Evolutionary conservation across 2,797 vertebrate genomes (phyloP).

Genomic region (Lacerta viridis): DNA sequence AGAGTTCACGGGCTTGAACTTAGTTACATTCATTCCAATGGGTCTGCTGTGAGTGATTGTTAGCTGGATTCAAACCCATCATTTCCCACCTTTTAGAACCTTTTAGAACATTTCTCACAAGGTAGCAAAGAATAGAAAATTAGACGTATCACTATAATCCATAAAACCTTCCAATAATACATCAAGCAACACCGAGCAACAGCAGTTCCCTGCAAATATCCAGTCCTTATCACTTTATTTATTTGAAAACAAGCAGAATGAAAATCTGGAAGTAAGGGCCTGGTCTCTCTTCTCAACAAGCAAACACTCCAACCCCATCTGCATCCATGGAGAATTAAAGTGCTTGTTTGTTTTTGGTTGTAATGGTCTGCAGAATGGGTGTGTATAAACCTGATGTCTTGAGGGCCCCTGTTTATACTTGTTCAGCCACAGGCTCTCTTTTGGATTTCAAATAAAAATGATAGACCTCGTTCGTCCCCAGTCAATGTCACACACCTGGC

Average conservation of each 20-base stretch:
- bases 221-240: neutral
- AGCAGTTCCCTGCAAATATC: neutral
- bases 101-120: too few species aligned
- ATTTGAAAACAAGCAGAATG: neutral
- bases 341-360: neutral
- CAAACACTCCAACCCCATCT: neutral
- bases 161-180: too few species aligned
- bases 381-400: neutral
- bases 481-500: neutral
- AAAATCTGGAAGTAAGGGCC: neutral
- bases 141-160: too few species aligned
- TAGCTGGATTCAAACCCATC: too few species aligned
- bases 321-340: neutral
- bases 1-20: too few species aligned
- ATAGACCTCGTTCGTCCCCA: neutral
- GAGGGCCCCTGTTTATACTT: rapidly evolving
- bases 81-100: too few species aligned
- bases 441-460: neutral
- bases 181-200: neutral
- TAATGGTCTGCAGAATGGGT: neutral
- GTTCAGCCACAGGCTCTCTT: neutral
- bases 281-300: neutral
- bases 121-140: too few species aligned
- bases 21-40: too few species aligned
- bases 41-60: too few species aligned